Evolutionary conservation across 2,113 vertebrate genomes (phyloP), one percentile per base, ranked within the genome.

Genomic region (Phylloscopus trochiloides): DNA sequence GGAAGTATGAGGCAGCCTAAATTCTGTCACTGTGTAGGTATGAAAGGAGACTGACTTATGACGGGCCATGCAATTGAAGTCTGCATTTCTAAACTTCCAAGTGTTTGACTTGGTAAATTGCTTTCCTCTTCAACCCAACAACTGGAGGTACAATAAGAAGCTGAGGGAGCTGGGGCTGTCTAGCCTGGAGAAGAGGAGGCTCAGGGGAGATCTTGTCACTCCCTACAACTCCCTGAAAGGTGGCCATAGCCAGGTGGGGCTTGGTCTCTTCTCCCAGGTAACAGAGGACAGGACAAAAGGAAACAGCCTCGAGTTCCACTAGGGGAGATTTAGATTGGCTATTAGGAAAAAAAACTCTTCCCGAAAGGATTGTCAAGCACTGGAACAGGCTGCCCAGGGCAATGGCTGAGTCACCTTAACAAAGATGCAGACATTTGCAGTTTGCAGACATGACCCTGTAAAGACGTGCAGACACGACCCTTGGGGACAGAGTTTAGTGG

Each of bases 221-320:
- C 10, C 34, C 51, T 21, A 25, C 10, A 89, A 13, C n/a, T 28
- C 14, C 36, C 31, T n/a, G 26, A 42, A 57, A 42, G 32, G 20
- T 17, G 42, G 26, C 0, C 57, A 31, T 6, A 52, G 62, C 1
- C 0, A 38, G 36, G 26, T 15, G 8, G 7, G 19, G 3, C 10
- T 25, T 0, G 0, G 20, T n/a, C 15, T 61, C 76, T 31, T 61
- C 26, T 66, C 51, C 29, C 17, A 79, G 43, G n/a, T 10, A 55
- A 57, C 14, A 66, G 20, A 34, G 0, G 1, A 57, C 6, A 59
- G 16, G 17, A 51, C 3, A 15, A 75, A 31, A 57, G 14, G 15
- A 86, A 77, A 79, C 1, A 5, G n/a, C 20, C n/a, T 38, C 3
- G 20, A 47, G n/a, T 32, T 71, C 42, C 1, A 2, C 6, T 10